These are phyloP conservation scores for Conus canariensis DNA, from an alignment of 2,888 invertebrate genomes.

Conservation along the genomic window DNA sequence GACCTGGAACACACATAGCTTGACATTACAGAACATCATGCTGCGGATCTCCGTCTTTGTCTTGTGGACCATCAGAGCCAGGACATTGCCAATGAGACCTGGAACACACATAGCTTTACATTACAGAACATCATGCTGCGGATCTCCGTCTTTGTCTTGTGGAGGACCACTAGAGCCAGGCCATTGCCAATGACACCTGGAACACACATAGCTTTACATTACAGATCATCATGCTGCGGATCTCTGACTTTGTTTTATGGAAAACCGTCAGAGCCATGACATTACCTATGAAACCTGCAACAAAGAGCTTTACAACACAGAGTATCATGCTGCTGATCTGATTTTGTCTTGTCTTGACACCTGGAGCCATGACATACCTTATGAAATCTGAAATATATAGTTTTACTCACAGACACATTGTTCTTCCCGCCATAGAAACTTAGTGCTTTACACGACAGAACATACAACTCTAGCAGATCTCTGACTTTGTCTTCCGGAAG, in stretches of 20 bases:
- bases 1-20: background rate
- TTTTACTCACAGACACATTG: no score
- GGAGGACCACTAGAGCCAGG: slow-evolving; percentile 73
- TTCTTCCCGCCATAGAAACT: no score
- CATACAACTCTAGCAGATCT: no score
- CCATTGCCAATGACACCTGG: slow-evolving; percentile 69
- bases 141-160: slow-evolving; percentile 67
- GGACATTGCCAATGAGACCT: slow-evolving; percentile 70
- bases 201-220: background rate
- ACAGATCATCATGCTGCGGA: no score
- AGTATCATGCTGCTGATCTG: no score
- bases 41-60: slow-evolving; percentile 66
- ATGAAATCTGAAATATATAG: no score
- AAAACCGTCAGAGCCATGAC: background rate
- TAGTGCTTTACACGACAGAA: no score
- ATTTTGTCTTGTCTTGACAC: no score
- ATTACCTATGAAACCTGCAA: background rate
- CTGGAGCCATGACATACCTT: no score
- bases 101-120: background rate
- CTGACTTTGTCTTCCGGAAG: no score
- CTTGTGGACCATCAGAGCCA: slow-evolving; percentile 72
- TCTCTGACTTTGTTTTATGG: background rate
- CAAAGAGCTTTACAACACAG: background rate
- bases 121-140: slow-evolving; percentile 76
- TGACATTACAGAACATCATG: slow-evolving; percentile 74